phyloP scores from a whole-genome alignment of 2,113 vertebrate genomes.

The Clarias gariepinus region DNA sequence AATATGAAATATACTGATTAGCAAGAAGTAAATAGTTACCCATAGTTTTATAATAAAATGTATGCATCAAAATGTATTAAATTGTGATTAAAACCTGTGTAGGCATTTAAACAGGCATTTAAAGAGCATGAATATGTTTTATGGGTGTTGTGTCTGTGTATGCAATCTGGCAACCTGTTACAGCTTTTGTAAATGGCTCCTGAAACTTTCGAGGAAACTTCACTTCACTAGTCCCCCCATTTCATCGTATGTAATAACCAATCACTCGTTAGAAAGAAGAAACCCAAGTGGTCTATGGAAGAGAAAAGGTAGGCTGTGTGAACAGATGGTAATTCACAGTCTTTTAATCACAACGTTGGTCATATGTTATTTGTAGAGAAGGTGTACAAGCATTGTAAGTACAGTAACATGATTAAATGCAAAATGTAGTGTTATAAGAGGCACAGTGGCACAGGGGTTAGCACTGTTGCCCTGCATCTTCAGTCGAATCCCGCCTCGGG shows the following conservation, averaged over 20 bases:
- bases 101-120: no score
- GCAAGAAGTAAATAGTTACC: no score
- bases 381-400: background rate
- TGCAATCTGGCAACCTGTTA: background rate
- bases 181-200: background rate
- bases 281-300: background rate
- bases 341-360: background rate
- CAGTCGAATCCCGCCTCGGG: no score
- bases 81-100: no score
- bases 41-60: no score
- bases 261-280: background rate
- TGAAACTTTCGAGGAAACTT: background rate
- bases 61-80: no score
- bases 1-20: background rate
- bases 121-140: no score
- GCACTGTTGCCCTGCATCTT: no score
- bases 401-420: background rate
- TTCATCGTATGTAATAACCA: background rate
- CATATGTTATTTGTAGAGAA: background rate
- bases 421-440: no score
- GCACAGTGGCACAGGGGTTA: no score
- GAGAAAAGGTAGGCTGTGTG: conserved; percentile 41
- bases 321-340: background rate
- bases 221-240: background rate
- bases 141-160: no score